phyloP scores from a whole-genome alignment of 2,113 vertebrate species.

The Notarius lentiginosus region DNA sequence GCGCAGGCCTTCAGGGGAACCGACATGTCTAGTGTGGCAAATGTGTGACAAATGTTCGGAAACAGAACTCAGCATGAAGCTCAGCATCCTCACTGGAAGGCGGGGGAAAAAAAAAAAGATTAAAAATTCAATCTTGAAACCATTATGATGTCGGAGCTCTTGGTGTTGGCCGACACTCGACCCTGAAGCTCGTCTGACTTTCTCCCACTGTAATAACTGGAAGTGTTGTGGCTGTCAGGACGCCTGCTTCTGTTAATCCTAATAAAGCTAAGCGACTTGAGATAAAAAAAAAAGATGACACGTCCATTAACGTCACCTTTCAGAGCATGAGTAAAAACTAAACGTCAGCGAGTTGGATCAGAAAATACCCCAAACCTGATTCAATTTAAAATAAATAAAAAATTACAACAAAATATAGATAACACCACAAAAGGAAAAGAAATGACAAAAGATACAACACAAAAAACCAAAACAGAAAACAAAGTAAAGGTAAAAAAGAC shows the following conservation, averaged over 20 bases:
- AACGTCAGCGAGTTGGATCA: neutral
- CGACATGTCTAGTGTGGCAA: neutral
- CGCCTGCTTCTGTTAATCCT: neutral
- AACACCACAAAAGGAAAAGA: neutral
- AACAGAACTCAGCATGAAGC: conserved; percentile 7
- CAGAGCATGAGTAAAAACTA: neutral
- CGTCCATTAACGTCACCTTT: neutral
- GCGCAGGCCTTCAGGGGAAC: neutral
- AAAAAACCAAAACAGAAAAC: neutral
- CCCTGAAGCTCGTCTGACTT: neutral
- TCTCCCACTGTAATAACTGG: neutral
- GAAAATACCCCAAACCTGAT: neutral
- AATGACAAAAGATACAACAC: no score
- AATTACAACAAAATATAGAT: neutral
- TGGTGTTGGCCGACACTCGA: neutral
- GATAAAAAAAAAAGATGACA: neutral
- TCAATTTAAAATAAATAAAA: neutral
- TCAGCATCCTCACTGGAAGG: neutral
- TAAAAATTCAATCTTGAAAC: neutral
- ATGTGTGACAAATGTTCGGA: conserved; percentile 18
- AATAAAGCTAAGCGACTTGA: neutral
- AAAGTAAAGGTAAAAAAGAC: neutral
- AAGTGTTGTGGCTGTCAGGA: neutral
- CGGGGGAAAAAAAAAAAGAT: neutral
- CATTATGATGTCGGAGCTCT: neutral